Evolutionary conservation across 1,140 invertebrate genomes (phyloP), one percentile per base, ranked within the genome.

Genomic region (Drosophila kepulauana): DNA sequence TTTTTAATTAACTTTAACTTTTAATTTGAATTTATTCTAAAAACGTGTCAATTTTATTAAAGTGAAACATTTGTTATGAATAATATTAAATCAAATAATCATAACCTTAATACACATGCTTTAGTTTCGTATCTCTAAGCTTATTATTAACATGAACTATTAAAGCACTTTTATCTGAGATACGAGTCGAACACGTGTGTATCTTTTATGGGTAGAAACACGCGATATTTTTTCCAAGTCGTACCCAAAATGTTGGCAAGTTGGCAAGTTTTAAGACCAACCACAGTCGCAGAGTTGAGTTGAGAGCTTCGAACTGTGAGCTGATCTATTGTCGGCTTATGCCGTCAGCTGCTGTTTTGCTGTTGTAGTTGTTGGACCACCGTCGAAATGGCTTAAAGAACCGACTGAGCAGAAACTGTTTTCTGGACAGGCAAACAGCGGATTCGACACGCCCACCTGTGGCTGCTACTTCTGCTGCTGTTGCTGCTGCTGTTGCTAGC

Each of bases 401-500:
- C 41, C 20, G 20, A 25, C 20, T 25, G 20, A 72, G 38, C 56
- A 43, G 61, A 58, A 65, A 75, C 56, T 35, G 68, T 70, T 70
- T 41, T 49, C 49, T 69, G 71, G 76, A 70, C 66, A 65, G 56
- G 15, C 46, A 10, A 25, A 48, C 64, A 74, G 51, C 25, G 33
- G 38, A 75, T 70, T 63, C 33, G 76, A 78, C 76, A 75, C 76
- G 76, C 76, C 76, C 72, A 75, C 76, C 72, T 75, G 71, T 75
- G 41, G 59, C 46, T 63, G 72, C 51, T 46, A 11, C 33, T 63
- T 57, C 28, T 52, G 33, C 2, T 7, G 48, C 1, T 33, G 35
- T 7, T 61, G 58, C 30, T 64, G 59, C 10, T 43, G 38, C 4
- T 33, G 33, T 30, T 45, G 61, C 51, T 67, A 54, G 25, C 48